A percentile compares a stretch with the other conserved stretches of the same genome.
These are phyloP conservation scores for Cheilosia pagana DNA, from an alignment of 2,888 invertebrate genomes.

Conservation along the genomic window DNA sequence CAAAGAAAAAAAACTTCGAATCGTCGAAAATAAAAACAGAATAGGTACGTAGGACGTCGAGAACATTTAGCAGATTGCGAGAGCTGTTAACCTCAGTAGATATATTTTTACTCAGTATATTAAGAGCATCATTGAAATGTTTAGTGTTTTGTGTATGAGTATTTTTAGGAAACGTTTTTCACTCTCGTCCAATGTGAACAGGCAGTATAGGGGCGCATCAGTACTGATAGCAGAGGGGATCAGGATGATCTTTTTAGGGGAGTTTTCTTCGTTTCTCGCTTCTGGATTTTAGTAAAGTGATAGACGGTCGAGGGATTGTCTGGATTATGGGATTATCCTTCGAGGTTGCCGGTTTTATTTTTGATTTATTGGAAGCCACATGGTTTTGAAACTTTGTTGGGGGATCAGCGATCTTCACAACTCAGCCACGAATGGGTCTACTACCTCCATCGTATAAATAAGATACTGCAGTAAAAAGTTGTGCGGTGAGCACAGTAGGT, in stretches of 20 bases:
- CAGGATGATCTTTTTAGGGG: neutral
- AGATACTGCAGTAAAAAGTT: too few species aligned
- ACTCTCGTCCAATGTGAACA: conserved; percentile 5
- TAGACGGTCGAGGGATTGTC: neutral
- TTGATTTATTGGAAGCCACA: too few species aligned
- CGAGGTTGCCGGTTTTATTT: neutral
- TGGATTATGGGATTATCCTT: neutral
- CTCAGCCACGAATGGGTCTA: neutral
- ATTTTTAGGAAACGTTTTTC: conserved; percentile 53
- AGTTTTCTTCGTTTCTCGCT: too few species aligned
- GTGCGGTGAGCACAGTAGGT: too few species aligned
- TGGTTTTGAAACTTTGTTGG: neutral
- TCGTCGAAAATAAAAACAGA: conserved; percentile 26
- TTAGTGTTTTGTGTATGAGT: conserved; percentile 32
- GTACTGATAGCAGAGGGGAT: neutral
- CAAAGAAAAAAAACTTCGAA: neutral
- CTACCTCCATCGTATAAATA: too few species aligned
- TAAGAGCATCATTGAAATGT: conserved; percentile 56
- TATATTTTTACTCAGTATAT: conserved; percentile 57
- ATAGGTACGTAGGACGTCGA: conserved; percentile 6
- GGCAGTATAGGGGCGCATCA: neutral
- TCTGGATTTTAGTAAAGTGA: neutral
- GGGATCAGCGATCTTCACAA: neutral
- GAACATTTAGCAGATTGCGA: conserved; percentile 65
- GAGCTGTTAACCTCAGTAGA: conserved; percentile 58